Evolutionary conservation across 1,140 invertebrate species (phyloP).

Genomic region (Andricus grossulariae): DNA sequence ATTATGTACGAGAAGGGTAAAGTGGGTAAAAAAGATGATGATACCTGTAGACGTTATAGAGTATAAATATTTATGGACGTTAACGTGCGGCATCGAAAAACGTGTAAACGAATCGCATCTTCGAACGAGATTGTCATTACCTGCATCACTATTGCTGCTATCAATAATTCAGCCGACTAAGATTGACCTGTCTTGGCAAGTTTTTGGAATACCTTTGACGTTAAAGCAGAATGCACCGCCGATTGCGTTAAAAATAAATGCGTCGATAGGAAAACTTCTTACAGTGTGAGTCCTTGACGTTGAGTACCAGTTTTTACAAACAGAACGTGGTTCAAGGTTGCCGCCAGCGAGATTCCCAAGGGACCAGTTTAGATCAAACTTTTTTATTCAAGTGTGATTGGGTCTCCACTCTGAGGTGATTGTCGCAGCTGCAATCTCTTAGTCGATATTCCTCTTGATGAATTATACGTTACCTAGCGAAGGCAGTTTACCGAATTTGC

Average conservation of each 20-base stretch:
- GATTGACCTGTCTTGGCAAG: constrained; percentile 27
- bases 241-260: constrained; percentile 20
- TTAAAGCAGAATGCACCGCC: neutral
- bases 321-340: constrained; percentile 11
- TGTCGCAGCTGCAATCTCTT: neutral
- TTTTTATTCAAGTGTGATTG: neutral
- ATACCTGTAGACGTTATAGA: neutral
- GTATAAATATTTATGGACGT: constrained; percentile 26
- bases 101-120: neutral
- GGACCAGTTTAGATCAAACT: constrained; percentile 9
- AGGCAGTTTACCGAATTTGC: neutral
- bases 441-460: neutral
- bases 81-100: constrained; percentile 3
- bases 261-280: neutral
- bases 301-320: constrained; percentile 10
- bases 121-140: constrained; percentile 13
- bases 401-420: neutral
- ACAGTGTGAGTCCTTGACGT: neutral
- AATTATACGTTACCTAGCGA: neutral
- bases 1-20: no score
- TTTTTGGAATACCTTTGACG: constrained; percentile 18
- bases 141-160: neutral
- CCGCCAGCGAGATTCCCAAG: neutral
- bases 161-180: constrained; percentile 18
- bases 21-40: neutral